Evolutionary conservation across 2,113 vertebrate species (phyloP), one percentile per base, ranked within the genome.

Genomic region (Nothoprocta pentlandii): DNA sequence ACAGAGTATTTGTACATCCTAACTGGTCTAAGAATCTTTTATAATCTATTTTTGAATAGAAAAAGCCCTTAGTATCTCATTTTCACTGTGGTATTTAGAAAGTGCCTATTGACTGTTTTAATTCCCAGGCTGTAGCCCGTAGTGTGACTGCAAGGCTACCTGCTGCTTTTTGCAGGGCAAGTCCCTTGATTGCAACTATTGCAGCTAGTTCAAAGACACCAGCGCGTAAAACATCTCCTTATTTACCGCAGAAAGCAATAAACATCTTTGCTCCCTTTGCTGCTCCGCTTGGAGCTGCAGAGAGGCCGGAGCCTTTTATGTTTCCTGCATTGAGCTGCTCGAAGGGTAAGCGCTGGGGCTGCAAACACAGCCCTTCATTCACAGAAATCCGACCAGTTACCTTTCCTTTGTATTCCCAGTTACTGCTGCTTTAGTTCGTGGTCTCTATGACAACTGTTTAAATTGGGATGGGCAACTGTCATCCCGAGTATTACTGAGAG

Each of bases 391-490:
- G 80, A 91, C 92, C 95, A 94, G 95, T 97, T 97, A 98, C 98
- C 98, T 98, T 98, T 97, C 96, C 97, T 98, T 98, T 98, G 97
- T 98, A 95, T 96, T 97, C 93, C 94, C 96, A 95, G 96, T 96
- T 97, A 96, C 96, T 86, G 95, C 96, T 90, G 97, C 97, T 97
- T 98, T 97, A 97, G 93, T 96, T 97, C 96, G 88, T 95, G 94
- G 98, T 99, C 98, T 98, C 99, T 99, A 99, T 99, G 99, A 99
- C 98, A 99, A 99, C 99, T 98, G 98, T 98, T 98, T 98, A 98
- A 98, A 99, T 98, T 97, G 98, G 98, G 99, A 98, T 98, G 98
- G 98, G 98, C 98, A 99, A 98, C 98, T 99, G 99, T 99, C 99
- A 99, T 98, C 98, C 97, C 97, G 98, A 98, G 98, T 98, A 98